Base-by-base conservation (phyloP, 2,113 vertebrate genomes). In the Salvelinus alpinus region DNA sequence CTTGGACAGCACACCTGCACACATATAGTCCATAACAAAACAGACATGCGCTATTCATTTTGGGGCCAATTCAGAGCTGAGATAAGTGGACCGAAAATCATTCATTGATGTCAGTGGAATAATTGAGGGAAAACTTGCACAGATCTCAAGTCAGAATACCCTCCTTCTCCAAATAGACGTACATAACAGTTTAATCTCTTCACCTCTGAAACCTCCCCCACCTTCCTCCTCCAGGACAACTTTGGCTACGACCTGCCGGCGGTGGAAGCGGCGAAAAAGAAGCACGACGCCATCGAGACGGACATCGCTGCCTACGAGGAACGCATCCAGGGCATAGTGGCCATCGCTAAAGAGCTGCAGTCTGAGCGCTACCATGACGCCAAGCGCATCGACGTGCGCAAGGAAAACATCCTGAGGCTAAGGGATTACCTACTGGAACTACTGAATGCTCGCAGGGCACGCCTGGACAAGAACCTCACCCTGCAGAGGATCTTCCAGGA, bases 241-340 rank as follows among this genome's bases (percentile, higher is more conserved):
- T 99, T 99, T 0, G 98, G 98, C 4, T 96, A 95, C 1, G 97
- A 99, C 87, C 89, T 99, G 80, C 91, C 96, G 0, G 97, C 97
- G 0, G 98, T 99, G 85, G 98, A 99, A 80, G 98, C 97, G 0
- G 97, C 98, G 20, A 98, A 97, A 89, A 99, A 99, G 88, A 99
- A 99, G 83, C 98, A 99, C 0, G 97, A 99, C 38, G 98, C 98
- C 82, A 98, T 99, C 0, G 96, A 98, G 90, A 99, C 98, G 0
- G 98, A 99, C 88, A 99, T 98, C 0, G 91, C 95, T 0, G 96
- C 98, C 62, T 99, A 99, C 2, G 92, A 94, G 84, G 97, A 97
- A 60, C 94, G 98, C 1, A 95, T 99, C 16, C 94, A 95, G 79
- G 88, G 95, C 44, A 88, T 99, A 34, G 94, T 96, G 83, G 93